phyloP scores from a whole-genome alignment of 2,113 vertebrate genomes.

The Cephalopterus ornatus region DNA sequence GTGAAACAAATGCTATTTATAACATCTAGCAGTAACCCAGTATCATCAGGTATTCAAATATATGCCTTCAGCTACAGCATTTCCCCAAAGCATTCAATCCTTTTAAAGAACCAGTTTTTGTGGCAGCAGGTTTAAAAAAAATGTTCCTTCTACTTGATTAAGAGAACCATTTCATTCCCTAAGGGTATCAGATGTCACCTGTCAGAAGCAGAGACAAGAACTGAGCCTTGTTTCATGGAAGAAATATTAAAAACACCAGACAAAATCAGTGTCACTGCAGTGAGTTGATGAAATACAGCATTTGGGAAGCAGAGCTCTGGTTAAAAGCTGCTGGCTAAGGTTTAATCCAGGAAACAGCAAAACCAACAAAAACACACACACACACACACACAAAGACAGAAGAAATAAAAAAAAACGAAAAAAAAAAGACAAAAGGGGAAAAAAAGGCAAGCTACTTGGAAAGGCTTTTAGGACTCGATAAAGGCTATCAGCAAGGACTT shows the following conservation, averaged over 20 bases:
- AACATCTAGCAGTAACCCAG: constrained; percentile 22
- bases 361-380: neutral
- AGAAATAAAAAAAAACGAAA: accelerated
- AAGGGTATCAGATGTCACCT: constrained; percentile 54
- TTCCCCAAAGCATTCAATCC: constrained; percentile 3
- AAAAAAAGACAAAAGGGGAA: too few relatives aligned
- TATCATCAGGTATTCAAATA: constrained; percentile 29
- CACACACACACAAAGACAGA: too few relatives aligned
- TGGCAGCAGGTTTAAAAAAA: neutral
- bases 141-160: neutral
- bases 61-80: neutral
- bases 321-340: constrained; percentile 10
- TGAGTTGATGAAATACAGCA: neutral
- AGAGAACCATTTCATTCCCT: constrained; percentile 5
- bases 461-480: neutral
- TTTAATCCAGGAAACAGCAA: constrained; percentile 30
- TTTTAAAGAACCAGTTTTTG: neutral
- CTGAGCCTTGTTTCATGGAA: constrained; percentile 31
- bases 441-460: neutral
- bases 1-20: constrained; percentile 37
- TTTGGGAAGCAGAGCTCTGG: neutral
- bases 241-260: constrained; percentile 23
- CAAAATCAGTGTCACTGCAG: constrained; percentile 9
- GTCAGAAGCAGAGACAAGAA: constrained; percentile 28
- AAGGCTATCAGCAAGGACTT: constrained; percentile 6